These are phyloP conservation scores for Lamellibrachia satsuma DNA, from an alignment of 2,888 invertebrate species.

Conservation along the genomic window DNA sequence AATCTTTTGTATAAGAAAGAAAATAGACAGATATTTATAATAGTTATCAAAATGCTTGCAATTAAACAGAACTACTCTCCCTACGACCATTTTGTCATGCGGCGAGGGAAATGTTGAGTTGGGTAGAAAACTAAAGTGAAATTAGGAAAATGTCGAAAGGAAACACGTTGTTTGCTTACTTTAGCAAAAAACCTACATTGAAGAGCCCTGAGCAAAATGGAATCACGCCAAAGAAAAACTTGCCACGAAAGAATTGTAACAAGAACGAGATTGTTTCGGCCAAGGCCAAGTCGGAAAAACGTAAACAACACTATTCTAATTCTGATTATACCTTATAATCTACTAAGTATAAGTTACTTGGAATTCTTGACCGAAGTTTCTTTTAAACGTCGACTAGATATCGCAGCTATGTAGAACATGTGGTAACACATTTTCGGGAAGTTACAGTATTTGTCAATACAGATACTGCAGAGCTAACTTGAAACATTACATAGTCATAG, in stretches of 20 bases:
- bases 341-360: neutral
- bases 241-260: conserved; percentile 1
- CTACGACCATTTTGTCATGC: neutral
- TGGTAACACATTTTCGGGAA: neutral
- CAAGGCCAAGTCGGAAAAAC: neutral
- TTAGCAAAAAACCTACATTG: conserved; percentile 31
- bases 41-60: neutral
- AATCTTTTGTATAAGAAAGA: neutral
- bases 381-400: neutral
- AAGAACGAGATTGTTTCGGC: neutral
- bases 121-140: neutral
- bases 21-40: neutral
- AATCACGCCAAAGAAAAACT: conserved; percentile 20
- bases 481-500: too few species aligned
- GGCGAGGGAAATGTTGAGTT: neutral
- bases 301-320: neutral
- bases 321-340: neutral
- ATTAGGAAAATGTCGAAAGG: conserved; percentile 13
- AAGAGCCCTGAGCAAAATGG: conserved; percentile 22
- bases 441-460: neutral
- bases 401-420: neutral
- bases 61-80: neutral
- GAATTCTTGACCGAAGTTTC: neutral
- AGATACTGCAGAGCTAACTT: too few species aligned
- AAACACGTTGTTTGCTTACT: conserved; percentile 34